Conservation (phyloP, 1,140 invertebrate genomes). For the Trinorchestia longiramus region DNA sequence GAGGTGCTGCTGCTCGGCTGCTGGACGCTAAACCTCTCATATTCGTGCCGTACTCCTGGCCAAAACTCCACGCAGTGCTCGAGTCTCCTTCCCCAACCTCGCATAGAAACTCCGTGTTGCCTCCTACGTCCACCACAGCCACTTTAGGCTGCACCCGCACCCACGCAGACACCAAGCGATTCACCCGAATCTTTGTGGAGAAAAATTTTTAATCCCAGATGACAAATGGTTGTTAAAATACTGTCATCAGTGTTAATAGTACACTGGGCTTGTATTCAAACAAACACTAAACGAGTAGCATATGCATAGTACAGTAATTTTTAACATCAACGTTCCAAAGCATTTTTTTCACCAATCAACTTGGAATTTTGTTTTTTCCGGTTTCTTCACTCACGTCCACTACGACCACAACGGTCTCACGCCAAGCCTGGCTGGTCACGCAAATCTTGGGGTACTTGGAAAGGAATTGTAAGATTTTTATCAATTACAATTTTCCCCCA, state of each 20-base stretch:
- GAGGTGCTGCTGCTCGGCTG: not conserved
- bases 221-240: not conserved
- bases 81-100: slow-evolving; percentile 40
- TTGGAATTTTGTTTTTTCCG: not conserved
- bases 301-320: not conserved
- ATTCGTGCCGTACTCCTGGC: not conserved
- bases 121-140: slow-evolving; percentile 29
- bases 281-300: not conserved
- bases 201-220: not conserved
- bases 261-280: not conserved
- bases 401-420: not conserved
- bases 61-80: slow-evolving; percentile 7
- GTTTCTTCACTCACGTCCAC: not conserved
- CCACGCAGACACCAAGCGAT: not conserved
- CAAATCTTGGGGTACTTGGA: not conserved
- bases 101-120: slow-evolving; percentile 35
- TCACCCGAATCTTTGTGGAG: not conserved
- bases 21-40: not conserved
- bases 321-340: not conserved
- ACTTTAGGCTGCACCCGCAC: slow-evolving; percentile 40
- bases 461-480: not conserved
- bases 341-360: not conserved
- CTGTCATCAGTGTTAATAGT: not conserved
- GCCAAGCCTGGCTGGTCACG: not conserved
- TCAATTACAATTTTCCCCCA: not conserved